Base-by-base conservation (phyloP, 2,888 invertebrate genomes). In the Polylopha cassiicola region DNA sequence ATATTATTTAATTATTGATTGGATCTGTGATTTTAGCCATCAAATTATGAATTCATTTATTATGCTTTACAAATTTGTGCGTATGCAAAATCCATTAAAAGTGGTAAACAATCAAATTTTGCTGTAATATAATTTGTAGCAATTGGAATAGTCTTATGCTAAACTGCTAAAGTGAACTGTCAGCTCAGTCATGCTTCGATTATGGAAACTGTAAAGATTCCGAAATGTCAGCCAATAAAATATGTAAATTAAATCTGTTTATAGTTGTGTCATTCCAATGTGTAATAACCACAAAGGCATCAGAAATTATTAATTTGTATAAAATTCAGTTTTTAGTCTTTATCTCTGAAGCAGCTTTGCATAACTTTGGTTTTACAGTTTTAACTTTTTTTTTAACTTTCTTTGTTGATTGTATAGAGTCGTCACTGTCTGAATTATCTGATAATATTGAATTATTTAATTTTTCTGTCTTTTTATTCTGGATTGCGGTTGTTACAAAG, bases 401-500 rank as follows among this genome's bases (percentile, higher is more conserved):
- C 51, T 76, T 81, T 34, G 57, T 66, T 37, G 67, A 65, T 42
- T 72, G 76, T 23, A 68, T 61, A 27, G 82, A 86, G 17, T 82
- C 85, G 18, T 87, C 86, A 3, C 85, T 69, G 55, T 79, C 88
- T 7, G 71, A 79, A 45, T 74, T 74, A 23, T 85, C 86, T 9
- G 79, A 74, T 6, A 70, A 55, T 15, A 66, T 51, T 31, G 51
- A 47, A 43, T 46, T 65, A 20, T 57, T 55, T 32, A 47, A 43
- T 55, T 69, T 76, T 31, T 48, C 70, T 32, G 55, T 50, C 54
- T 82, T 86, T 46, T 76, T 82, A 15, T 60, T 70, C 58, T 87
- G 86, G 16, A 85, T 62, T 2, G 89, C 88, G 6, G 89, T 87
- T 15, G 89, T 87, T 0, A 90, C 88, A 45, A 88, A 75, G 10